These are phyloP conservation scores for Ectemnius continuus DNA, from an alignment of 2,888 invertebrate species.

Conservation along the genomic window DNA sequence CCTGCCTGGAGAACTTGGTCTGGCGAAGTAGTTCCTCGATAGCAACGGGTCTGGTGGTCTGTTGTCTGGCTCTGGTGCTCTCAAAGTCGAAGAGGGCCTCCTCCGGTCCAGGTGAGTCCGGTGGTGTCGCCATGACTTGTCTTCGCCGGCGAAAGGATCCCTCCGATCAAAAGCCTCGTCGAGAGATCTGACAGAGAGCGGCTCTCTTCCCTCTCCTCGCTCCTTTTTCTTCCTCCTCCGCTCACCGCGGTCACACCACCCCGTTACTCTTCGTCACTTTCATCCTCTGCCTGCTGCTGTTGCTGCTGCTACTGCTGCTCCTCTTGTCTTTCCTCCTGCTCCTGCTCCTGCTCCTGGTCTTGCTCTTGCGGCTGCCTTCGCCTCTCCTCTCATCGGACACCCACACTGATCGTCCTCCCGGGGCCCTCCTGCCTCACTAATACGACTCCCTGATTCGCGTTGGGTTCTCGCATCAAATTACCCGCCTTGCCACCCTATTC, in stretches of 20 bases:
- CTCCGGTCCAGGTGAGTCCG: conserved; percentile 89
- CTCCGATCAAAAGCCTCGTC: conserved; percentile 17
- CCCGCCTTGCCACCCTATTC: no score
- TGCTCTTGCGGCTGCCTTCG: background rate
- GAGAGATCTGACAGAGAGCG: background rate
- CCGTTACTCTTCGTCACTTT: background rate
- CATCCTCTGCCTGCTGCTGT: no score
- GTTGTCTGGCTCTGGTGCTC: conserved; percentile 83
- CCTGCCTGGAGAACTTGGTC: conserved; percentile 96
- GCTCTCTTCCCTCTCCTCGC: background rate
- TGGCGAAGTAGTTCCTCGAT: conserved; percentile 94
- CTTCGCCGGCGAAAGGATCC: conserved; percentile 6
- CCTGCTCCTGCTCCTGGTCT: no score
- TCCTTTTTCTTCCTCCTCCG: background rate
- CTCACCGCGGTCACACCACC: background rate
- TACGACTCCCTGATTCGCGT: background rate
- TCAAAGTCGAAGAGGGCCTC: conserved; percentile 93
- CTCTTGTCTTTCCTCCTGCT: no score
- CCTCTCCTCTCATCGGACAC: background rate
- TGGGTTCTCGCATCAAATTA: no score
- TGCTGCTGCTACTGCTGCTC: no score
- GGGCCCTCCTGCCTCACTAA: background rate
- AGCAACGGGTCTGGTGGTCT: conserved; percentile 91
- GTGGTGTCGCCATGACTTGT: conserved; percentile 87
- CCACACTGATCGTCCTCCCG: background rate